A percentile compares a stretch with the other conserved stretches of the same genome.
Evolutionary conservation across 2,113 vertebrate genomes (phyloP).

Genomic region (Erpornis zantholeuca): DNA sequence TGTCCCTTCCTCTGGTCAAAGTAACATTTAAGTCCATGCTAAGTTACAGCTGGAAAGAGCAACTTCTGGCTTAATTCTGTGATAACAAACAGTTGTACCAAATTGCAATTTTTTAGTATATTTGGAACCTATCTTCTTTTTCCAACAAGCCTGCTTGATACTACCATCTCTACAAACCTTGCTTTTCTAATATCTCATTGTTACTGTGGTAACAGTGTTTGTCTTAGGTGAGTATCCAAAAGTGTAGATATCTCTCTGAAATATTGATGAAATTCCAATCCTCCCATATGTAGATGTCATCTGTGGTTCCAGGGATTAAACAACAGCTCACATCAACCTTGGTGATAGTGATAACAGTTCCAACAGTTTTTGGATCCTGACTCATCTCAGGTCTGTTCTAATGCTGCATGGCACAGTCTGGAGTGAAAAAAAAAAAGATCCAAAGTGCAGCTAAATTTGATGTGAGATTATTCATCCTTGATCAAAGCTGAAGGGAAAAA

Average conservation of each 20-base stretch:
- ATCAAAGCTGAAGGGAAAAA: not conserved
- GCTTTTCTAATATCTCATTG: not conserved
- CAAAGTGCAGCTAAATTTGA: not conserved
- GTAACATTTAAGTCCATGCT: not conserved
- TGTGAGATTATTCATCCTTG: not conserved
- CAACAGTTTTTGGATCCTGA: not conserved
- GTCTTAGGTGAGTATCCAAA: not conserved
- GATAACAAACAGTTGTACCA: not conserved
- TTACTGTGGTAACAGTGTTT: not conserved
- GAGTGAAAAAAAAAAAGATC: not conserved
- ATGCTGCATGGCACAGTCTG: not conserved
- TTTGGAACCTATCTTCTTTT: not conserved
- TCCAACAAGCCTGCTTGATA: not conserved
- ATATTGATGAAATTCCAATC: not conserved
- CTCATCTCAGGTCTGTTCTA: not conserved
- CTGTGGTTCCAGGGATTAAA: not conserved
- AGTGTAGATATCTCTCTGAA: not conserved
- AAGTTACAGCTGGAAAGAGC: not conserved
- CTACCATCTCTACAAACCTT: not conserved
- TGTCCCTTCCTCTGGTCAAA: not conserved
- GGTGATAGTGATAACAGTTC: not conserved
- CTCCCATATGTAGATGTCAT: not conserved
- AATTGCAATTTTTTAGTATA: not conserved
- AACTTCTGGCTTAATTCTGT: not conserved
- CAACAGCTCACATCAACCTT: not conserved